Evolutionary conservation across 2,797 vertebrate genomes (phyloP), one percentile per base, ranked within the genome.

Genomic region (Heterohyrax brucei): DNA sequence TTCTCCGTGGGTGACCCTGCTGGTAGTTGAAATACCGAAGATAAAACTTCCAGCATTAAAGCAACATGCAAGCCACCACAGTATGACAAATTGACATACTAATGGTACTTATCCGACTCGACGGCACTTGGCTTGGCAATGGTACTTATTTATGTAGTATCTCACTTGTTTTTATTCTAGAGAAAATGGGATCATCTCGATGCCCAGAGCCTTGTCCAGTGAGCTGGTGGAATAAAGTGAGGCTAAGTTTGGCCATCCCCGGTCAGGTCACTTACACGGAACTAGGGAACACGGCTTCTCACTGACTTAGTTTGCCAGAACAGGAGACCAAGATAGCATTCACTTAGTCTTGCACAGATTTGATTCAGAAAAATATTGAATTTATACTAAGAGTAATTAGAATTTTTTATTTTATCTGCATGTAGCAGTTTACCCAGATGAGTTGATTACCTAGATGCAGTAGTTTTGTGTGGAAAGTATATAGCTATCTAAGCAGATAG

Each of bases 281-380:
- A n/a, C 2, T 24, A 33, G 68, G 28, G 62, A 22, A 48, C 0
- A 10, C 59, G 28, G 24, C 72, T 95, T 96, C 78, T 86, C 48
- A 50, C n/a, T 56, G 61, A 64, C n/a, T 56, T 83, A 19, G 61
- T 28, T 53, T 77, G 30, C 59, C 83, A 39, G 50, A 84, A 75
- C 28, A 39, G 9, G 50, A 94, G 46, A 68, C 59, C 14, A 68
- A 26, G 7, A n/a, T 9, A 39, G 7, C 30, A 33, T 92, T 95
- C 76, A 9, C 72, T 95, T 18, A 56, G 21, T 76, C 53, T 93
- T 92, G 6, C 18, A n/a, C n/a, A 81, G 76, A 77, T 89, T 96
- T 91, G 64, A n/a, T 70, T 92, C 46, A 94, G 79, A 84, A 94
- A 87, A 84, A 80, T 56, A 64, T 66, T 44, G 39, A 79, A 91